Percentiles rank a stretch among this genome's conserved stretches.
phyloP scores from a whole-genome alignment of 2,113 vertebrate genomes.

The Chinchilla lanigera region DNA sequence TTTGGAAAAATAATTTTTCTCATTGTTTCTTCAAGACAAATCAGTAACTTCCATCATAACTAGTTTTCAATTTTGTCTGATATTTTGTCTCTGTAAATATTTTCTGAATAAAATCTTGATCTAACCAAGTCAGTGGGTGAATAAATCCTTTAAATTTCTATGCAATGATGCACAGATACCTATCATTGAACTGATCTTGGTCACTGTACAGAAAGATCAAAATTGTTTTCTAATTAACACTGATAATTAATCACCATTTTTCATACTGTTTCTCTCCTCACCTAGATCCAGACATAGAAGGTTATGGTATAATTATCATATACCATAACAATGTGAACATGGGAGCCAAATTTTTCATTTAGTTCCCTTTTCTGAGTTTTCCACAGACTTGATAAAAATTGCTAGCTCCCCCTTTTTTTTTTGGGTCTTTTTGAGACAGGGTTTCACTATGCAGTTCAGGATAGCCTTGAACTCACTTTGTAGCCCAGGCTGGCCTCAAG shows the following conservation, averaged over 20 bases:
- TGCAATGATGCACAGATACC: slow-evolving; percentile 42
- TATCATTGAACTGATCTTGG: slow-evolving; percentile 7
- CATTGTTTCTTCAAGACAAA: slow-evolving; percentile 15
- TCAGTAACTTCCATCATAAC: background rate
- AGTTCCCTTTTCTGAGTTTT: background rate
- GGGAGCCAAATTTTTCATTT: slow-evolving; percentile 28
- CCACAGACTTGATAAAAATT: background rate
- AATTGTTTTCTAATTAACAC: background rate
- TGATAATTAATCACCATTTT: slow-evolving; percentile 37
- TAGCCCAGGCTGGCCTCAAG: no score
- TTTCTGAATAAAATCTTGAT: slow-evolving; percentile 60
- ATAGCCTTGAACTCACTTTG: no score
- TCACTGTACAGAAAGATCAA: slow-evolving; percentile 42
- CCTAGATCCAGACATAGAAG: slow-evolving; percentile 42
- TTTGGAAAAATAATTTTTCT: slow-evolving; percentile 41
- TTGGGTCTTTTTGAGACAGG: no score
- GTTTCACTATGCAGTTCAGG: no score
- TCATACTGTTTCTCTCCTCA: background rate
- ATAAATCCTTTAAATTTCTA: slow-evolving; percentile 41
- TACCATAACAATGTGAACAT: background rate
- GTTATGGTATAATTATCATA: background rate
- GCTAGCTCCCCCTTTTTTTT: background rate
- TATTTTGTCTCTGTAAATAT: slow-evolving; percentile 46
- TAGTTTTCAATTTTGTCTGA: slow-evolving; percentile 49
- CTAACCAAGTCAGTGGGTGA: background rate